Evolutionary conservation across 1,140 invertebrate genomes (phyloP), one percentile per base, ranked within the genome.

Genomic region (Pygmarrhopalites habei): DNA sequence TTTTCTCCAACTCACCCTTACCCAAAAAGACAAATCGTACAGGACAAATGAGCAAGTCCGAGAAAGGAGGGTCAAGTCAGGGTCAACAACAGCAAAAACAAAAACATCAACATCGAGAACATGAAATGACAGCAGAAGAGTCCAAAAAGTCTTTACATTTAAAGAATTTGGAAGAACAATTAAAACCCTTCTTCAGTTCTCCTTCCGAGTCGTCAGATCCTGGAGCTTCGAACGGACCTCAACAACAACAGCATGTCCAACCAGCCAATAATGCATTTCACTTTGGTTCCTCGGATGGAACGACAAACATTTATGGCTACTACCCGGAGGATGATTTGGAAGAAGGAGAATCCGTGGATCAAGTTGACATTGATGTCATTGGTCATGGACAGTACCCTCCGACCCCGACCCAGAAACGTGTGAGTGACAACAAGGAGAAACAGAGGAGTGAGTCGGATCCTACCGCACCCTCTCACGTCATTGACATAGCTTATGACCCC

Each of bases 401-500:
- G 44, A 21, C 28, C 29, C 43, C 5, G 21, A 12, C 15, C 7
- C 4, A 53, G 28, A 41, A 26, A 12, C 3, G 29, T 10, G 5
- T 19, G 29, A 47, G 25, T 7, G 21, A 57, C n/a, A 60, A 30
- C 12, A 15, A 39, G 14, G 29, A 58, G 10, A 28, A 58, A 21
- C 44, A 47, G 7, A 17, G 7, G 21, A 58, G 56, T 25, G 63
- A 59, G 2, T 26, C 28, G 0, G 64, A 58, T 12, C 35, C 43
- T 44, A 14, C 29, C 0, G 35, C 35, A 28, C 32, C 58, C n/a
- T 10, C 39, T 25, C 69, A 67, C 43, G 58, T 66, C 5, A 70
- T 70, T 55, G 65, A 70, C 23, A 57, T 67, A 44, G 53, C 56
- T 15, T 62, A 57, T 46, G 55, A 66, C 32, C 58, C 60, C 19